A percentile compares a stretch with the other conserved stretches of the same genome.
These are phyloP conservation scores for Oryzias sinensis DNA, from an alignment of 2,797 vertebrate genomes.

Conservation along the genomic window DNA sequence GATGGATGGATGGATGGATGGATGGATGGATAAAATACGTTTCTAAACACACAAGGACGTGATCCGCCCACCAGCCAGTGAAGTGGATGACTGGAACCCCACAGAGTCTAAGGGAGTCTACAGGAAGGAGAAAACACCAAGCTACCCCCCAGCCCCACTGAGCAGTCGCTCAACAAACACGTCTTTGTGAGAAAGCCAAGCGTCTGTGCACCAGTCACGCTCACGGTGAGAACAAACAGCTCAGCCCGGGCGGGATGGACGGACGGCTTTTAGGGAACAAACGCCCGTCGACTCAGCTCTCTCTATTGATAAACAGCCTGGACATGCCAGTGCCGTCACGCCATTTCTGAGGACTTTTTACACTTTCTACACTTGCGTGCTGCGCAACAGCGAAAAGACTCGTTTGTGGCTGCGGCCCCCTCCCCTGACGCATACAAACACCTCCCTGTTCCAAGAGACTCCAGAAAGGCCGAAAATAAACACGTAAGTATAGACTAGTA, in stretches of 20 bases:
- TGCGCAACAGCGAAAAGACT: constrained; percentile 34
- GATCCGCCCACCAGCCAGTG: constrained; percentile 63
- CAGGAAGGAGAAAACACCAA: constrained; percentile 55
- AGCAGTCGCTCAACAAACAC: constrained; percentile 42
- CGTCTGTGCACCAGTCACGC: constrained; percentile 24
- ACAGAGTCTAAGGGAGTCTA: constrained; percentile 48
- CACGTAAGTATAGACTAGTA: neutral
- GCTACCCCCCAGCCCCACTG: constrained; percentile 51
- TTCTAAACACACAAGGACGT: constrained; percentile 56
- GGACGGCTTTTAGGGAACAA: constrained; percentile 30
- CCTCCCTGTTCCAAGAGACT: constrained; percentile 33
- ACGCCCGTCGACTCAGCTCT: constrained; percentile 15
- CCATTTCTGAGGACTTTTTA: constrained; percentile 18
- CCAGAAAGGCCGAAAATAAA: constrained; percentile 47
- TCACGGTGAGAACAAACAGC: constrained; percentile 27
- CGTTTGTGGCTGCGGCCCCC: constrained; percentile 24
- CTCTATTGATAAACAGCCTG: constrained; percentile 22
- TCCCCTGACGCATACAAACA: constrained; percentile 29
- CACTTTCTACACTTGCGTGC: constrained; percentile 33
- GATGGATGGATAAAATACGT: constrained; percentile 40
- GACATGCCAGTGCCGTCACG: constrained; percentile 18
- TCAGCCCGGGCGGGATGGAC: constrained; percentile 10
- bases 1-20: constrained; percentile 61
- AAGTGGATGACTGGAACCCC: constrained; percentile 50
- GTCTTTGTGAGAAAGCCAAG: constrained; percentile 54